These are phyloP conservation scores for Himalopsyche japonica DNA, from an alignment of 2,888 invertebrate genomes.

Conservation along the genomic window DNA sequence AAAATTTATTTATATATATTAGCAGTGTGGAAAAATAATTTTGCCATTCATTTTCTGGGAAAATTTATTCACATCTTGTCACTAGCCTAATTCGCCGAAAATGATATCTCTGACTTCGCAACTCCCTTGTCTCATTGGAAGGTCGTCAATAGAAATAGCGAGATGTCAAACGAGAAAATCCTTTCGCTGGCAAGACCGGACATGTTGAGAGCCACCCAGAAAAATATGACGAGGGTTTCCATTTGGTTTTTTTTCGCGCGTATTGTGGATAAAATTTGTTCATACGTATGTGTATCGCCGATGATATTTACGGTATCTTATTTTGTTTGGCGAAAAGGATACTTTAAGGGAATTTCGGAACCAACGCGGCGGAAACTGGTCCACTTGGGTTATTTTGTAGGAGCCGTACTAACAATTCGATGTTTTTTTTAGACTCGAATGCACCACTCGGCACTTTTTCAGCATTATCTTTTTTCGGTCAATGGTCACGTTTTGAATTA, in stretches of 20 bases:
- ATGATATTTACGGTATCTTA: constrained; percentile 21
- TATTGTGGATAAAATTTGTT: constrained; percentile 16
- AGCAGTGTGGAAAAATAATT: too few species aligned
- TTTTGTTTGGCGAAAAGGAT: constrained; percentile 20
- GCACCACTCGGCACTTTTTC: background rate
- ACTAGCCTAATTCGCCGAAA: background rate
- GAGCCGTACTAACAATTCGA: background rate
- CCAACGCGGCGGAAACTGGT: constrained; percentile 17
- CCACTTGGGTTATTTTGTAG: constrained; percentile 18
- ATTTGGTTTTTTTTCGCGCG: constrained; percentile 15
- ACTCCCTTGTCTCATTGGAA: background rate
- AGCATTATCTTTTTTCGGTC: background rate
- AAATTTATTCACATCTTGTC: background rate
- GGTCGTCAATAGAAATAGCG: background rate
- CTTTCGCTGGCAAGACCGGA: background rate
- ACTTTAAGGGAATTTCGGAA: background rate
- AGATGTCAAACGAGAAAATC: background rate
- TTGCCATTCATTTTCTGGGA: too few species aligned
- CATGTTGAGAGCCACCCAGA: background rate
- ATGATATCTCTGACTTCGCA: background rate
- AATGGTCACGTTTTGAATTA: background rate
- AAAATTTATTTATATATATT: too few species aligned
- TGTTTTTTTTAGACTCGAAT: background rate
- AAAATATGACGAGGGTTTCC: background rate
- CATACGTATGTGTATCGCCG: background rate